Conservation (phyloP, 2,888 invertebrate genomes). For the Syrista parreyssii region DNA sequence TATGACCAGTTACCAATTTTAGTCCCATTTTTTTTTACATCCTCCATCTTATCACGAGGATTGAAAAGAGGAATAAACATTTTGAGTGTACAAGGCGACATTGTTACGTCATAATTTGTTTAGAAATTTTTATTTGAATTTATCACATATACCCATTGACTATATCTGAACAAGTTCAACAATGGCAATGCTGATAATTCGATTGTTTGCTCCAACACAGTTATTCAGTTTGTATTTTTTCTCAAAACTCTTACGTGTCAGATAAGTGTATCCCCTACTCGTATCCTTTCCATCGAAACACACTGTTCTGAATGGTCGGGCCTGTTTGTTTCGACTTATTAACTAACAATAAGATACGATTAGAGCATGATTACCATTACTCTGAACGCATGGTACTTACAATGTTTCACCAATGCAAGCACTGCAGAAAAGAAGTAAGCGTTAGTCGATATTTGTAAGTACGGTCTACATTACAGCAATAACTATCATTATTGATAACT, state of each 20-base stretch:
- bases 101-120: background rate
- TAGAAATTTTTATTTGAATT: background rate
- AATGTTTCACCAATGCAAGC: constrained; percentile 33
- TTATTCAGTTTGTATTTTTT: constrained; percentile 17
- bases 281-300: background rate
- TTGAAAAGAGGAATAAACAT: background rate
- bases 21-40: background rate
- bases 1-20: background rate
- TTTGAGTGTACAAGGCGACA: background rate
- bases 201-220: background rate
- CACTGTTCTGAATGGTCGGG: constrained; percentile 27
- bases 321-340: constrained; percentile 37
- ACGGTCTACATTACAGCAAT: background rate
- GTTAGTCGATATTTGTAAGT: background rate
- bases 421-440: constrained; percentile 22
- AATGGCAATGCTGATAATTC: background rate
- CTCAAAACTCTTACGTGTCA: constrained; percentile 66
- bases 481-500: no score
- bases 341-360: constrained; percentile 23
- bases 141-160: background rate
- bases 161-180: background rate
- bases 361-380: constrained; percentile 37
- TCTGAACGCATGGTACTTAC: constrained; percentile 33
- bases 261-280: constrained; percentile 40
- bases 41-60: background rate